A percentile compares a stretch with the other conserved stretches of the same genome.
phyloP scores from a whole-genome alignment of 1,140 invertebrate genomes.

The Dendroctonus ponderosae region DNA sequence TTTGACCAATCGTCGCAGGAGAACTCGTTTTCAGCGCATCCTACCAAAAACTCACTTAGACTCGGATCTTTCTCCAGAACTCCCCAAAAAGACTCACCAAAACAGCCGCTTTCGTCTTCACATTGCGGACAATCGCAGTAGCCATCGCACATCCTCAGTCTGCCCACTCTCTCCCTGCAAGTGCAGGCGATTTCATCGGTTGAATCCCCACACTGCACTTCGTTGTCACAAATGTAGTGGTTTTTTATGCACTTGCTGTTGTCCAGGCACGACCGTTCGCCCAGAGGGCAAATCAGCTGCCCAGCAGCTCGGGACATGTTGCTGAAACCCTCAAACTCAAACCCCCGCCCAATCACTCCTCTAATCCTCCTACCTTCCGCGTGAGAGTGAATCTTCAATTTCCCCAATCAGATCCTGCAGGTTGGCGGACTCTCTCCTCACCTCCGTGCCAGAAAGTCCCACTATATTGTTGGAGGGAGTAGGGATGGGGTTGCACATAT shows the following conservation, averaged over 20 bases:
- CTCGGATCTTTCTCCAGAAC: too few relatives aligned
- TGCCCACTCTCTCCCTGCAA: slow-evolving; percentile 65
- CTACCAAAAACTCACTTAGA: slow-evolving; percentile 46
- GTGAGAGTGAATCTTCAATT: neutral
- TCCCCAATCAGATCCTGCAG: slow-evolving; percentile 36
- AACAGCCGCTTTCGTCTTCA: slow-evolving; percentile 76
- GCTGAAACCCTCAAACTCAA: slow-evolving; percentile 31
- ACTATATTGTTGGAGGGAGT: slow-evolving; percentile 36
- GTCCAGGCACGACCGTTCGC: slow-evolving; percentile 51
- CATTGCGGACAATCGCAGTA: slow-evolving; percentile 74
- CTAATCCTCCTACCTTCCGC: neutral
- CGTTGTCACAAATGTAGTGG: slow-evolving; percentile 68
- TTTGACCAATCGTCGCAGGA: slow-evolving; percentile 62
- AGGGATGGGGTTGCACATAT: slow-evolving; percentile 45
- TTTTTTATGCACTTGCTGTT: slow-evolving; percentile 61
- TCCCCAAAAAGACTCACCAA: slow-evolving; percentile 52
- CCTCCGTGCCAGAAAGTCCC: slow-evolving; percentile 41
- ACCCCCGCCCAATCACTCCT: neutral
- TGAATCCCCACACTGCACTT: slow-evolving; percentile 74
- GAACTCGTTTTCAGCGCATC: slow-evolving; percentile 61
- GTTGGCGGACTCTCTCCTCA: slow-evolving; percentile 32
- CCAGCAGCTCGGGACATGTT: slow-evolving; percentile 38
- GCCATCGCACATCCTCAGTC: slow-evolving; percentile 72
- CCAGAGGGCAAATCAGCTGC: slow-evolving; percentile 41
- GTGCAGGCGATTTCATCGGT: slow-evolving; percentile 78